Base-by-base conservation (phyloP, 2,113 vertebrate species). In the Phycodurus eques region DNA sequence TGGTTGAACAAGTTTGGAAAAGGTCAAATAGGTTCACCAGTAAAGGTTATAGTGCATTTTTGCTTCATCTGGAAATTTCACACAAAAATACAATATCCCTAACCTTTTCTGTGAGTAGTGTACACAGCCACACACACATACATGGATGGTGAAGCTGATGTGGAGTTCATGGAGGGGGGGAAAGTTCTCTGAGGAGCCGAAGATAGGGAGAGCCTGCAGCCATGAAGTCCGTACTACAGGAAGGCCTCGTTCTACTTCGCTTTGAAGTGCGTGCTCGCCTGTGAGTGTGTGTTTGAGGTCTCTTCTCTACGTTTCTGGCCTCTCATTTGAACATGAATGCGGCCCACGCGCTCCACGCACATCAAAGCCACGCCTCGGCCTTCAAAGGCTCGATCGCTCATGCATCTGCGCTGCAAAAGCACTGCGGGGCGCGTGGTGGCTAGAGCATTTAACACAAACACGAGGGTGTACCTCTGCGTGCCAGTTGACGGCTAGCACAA, bases 311-410 rank as follows among this genome's bases (percentile, higher is more conserved):
- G 85, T 91, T 90, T 92, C 85, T 81, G 76, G 59, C 85, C 78
- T 77, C 92, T 93, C 90, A 92, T 93, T 93, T 92, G 70, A 93
- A 93, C 88, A 91, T 92, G 90, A 93, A 93, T 92, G 69, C 89
- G 64, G 14, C 43, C 22, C 64, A 66, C 44, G 64, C 12, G 64
- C 85, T 72, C 76, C 87, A 87, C 91, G 79, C 90, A 93, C 92
- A 89, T 93, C 92, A 93, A 93, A 93, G 92, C 78, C 68, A 53
- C 67, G 80, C 60, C 77, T 63, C 44, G 70, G 73, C 87, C 90
- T 91, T 92, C 92, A 93, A 92, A 93, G 92, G 75, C 79, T 72
- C 81, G 83, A 79, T 79, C 75, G 14, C 9, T 43, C 47, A 67
- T 83, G 84, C 77, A 81, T 81, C 79, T 79, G 77, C 47, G 80